Base-by-base conservation (phyloP, 2,888 invertebrate genomes). In the Polyommatus iphigenia region DNA sequence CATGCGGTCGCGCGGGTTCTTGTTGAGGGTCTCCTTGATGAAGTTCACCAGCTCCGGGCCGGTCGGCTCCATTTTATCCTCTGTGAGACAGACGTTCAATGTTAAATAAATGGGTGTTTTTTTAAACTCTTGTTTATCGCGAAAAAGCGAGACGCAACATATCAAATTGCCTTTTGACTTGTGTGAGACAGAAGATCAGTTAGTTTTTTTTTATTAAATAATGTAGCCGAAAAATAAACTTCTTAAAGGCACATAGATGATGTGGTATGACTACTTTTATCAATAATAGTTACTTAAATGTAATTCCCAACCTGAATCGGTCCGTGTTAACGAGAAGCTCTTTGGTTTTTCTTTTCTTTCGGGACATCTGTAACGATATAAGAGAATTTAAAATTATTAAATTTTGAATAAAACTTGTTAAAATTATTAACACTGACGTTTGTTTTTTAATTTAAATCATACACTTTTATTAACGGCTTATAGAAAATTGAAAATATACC, bases 21-120 rank as follows among this genome's bases (percentile, higher is more conserved):
- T 97, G 90, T 98, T 98, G 78, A 99, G 94, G 0, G 99, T 99
- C 82, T 98, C 97, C 80, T 96, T 96, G 80, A 99, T 97, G 89
- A 99, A 99, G 81, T 96, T 95, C 82, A 98, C 96, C 81, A 99
- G 92, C 88, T 99, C 98, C 3, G 96, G 96, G 0, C 90, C 92
- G 0, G 87, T 84, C 0, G 89, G 90, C 73, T 92, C 91, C 7
- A 85, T 79, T 81, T 86, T 88, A 0, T 91, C 92, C 4, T 92
- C 92, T 89, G 59, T 46, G n/a, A 24, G 13, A 18, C 5, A 67
- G 32, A 76, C n/a, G 5, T n/a, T 54, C 1, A 54, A 54, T 54
- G 54, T 5, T 4, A 54, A 46, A 46, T 46, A 10, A 46, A 46
- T 3, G 46, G 13, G 5, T 18, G 5, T 54, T 18, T 54, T 54